Evolutionary conservation across 2,113 vertebrate species (phyloP).

Genomic region (Sapayoa aenigma): DNA sequence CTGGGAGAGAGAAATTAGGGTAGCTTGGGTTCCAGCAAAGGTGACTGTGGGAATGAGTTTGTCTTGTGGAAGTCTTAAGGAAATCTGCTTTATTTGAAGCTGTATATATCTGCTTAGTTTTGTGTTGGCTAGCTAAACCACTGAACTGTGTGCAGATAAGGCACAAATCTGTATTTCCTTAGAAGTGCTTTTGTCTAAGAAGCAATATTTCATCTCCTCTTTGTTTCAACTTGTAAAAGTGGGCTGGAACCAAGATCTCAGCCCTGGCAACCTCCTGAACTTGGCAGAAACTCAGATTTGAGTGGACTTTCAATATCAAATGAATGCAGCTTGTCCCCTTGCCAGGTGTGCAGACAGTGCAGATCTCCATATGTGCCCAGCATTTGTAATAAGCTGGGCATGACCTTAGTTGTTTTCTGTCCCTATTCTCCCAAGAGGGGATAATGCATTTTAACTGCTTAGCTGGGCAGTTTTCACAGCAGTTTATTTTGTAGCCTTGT

Average conservation of each 20-base stretch:
- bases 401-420: conserved; percentile 5
- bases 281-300: conserved; percentile 14
- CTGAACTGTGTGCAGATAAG: background rate
- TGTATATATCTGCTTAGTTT: background rate
- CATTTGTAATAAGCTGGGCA: background rate
- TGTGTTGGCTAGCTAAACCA: conserved; percentile 14
- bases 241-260: conserved; percentile 3
- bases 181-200: background rate
- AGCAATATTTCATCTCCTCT: background rate
- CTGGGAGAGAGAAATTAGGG: background rate
- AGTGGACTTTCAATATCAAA: background rate
- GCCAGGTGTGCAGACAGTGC: background rate
- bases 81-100: conserved; percentile 9
- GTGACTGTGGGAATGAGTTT: background rate
- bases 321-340: background rate
- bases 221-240: conserved; percentile 25
- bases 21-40: background rate
- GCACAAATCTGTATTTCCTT: conserved; percentile 8
- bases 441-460: conserved; percentile 13
- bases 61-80: background rate
- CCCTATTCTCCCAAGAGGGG: background rate
- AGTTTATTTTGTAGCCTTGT: background rate
- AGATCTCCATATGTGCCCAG: background rate
- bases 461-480: background rate
- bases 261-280: background rate